Evolutionary conservation across 2,797 vertebrate species (phyloP), one percentile per base, ranked within the genome.

Genomic region (Hafferia zeledoni): DNA sequence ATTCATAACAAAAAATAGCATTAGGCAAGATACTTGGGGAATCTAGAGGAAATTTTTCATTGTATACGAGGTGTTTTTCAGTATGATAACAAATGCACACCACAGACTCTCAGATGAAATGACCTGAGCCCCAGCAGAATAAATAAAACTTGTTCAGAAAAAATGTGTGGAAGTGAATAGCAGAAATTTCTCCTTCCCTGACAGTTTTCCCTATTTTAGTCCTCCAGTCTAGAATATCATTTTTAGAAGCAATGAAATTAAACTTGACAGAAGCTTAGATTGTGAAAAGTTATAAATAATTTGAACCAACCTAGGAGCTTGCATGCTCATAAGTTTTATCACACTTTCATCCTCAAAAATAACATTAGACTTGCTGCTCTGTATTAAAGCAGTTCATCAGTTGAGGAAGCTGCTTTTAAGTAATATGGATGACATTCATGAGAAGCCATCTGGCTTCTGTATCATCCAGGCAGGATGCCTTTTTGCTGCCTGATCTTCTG

Each of bases 301-400:
- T 65, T 57, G 52, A 67, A 92, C 49, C 41, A 85, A 94, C 28
- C 37, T 63, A 57, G 49, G 61, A 94, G 46, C 63, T 53, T 87
- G 43, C 64, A 64, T 59, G 57, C 59, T 74, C 41, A 37, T 89
- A 75, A 72, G 83, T 94, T 93, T 94, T 79, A 47, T 69, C 67
- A 78, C 55, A 81, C 41, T 93, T 93, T 65, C 44, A 91, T 79
- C 67, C n/a, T 91, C 70, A 87, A 68, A 92, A 96, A 93, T 90
- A 74, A 72, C 70, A 84, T 87, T 79, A 93, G 39, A 76, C 52
- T 83, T 55, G 55, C 76, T 93, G 53, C 55, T 91, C 27, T 90
- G 56, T 93, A 83, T 96, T 90, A 93, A 93, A 87, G 74, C 60
- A 78, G 57, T 79, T 90, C 30, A 93, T 90, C 71, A 87, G 64